Evolutionary conservation across 2,888 invertebrate genomes (phyloP), one percentile per base, ranked within the genome.

Genomic region (Ditula angustiorana): DNA sequence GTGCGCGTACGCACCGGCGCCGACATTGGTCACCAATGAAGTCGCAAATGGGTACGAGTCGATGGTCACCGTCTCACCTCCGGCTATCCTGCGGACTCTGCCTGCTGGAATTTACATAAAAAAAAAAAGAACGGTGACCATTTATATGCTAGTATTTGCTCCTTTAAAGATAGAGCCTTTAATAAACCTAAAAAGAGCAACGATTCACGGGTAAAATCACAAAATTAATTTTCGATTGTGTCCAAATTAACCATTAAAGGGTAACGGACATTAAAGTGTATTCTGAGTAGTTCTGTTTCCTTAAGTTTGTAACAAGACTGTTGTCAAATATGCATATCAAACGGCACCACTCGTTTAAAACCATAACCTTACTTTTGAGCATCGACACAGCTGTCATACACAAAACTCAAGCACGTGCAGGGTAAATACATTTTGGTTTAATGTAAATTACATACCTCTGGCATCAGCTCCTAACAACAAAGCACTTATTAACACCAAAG

Each of bases 21-120:
- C 85, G 1, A 71, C 64, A 62, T 85, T 86, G 13, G 79, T 81
- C 19, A 88, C 69, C 5, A 91, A 73, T 0, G 87, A 74, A 0
- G 80, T 69, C 0, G 87, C 79, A 66, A 83, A 88, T 0, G 90
- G 89, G 66, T 81, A 88, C 1, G 74, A 53, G 10, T 57, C 69
- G 49, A 89, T 82, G 0, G 74, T 21, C 0, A 76, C 71, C 0
- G 66, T 13, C 0, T 66, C 59, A 0, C 90, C 90, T 0, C 89
- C 90, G 0, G 86, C 80, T 72, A 91, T 88, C 11, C 63, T 37
- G 4, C 21, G 28, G 21, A 41, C 37, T 41, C 85, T 81, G 28
- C 74, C 65, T 4, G 69, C 72, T 68, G 67, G 52, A 69, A 68
- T 24, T 60, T 49, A 53, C 65, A 53, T 33, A 11, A 5, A 50